phyloP scores from a whole-genome alignment of 2,888 invertebrate genomes.

The Endotricha flammealis region DNA sequence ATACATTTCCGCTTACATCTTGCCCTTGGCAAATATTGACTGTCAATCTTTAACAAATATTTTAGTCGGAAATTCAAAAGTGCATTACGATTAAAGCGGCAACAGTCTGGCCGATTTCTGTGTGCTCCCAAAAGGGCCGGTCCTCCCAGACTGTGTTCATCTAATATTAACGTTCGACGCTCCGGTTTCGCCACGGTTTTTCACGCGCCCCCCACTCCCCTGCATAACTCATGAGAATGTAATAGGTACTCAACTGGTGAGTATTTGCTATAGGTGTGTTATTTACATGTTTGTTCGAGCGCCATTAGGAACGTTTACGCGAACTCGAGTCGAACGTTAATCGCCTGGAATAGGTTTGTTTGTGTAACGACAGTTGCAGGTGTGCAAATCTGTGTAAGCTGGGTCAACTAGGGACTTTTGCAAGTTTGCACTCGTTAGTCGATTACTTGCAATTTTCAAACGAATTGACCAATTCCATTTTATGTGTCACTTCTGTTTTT shows the following conservation, averaged over 20 bases:
- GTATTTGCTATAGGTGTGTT: conserved; percentile 51
- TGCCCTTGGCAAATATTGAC: conserved; percentile 47
- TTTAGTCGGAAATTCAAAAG: conserved; percentile 53
- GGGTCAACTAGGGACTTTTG: conserved; percentile 3
- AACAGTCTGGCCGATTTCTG: conserved; percentile 58
- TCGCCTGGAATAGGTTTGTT: conserved; percentile 18
- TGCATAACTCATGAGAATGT: conserved; percentile 71
- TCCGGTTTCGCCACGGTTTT: conserved; percentile 55
- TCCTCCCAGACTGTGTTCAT: conserved; percentile 58
- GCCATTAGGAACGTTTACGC: conserved; percentile 40
- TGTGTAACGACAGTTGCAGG: conserved; percentile 14
- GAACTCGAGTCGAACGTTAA: conserved; percentile 18
- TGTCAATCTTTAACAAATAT: conserved; percentile 55
- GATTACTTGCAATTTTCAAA: conserved; percentile 6
- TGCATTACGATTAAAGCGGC: conserved; percentile 53
- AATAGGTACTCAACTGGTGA: conserved; percentile 63
- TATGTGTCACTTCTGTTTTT: neutral
- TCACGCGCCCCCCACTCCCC: conserved; percentile 57
- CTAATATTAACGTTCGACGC: conserved; percentile 61
- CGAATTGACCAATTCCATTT: neutral
- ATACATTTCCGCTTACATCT: too few species aligned
- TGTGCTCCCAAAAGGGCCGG: conserved; percentile 32
- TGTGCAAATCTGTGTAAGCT: conserved; percentile 1
- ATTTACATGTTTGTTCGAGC: conserved; percentile 55
- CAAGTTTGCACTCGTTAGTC: conserved; percentile 3